Percentiles rank a stretch among this genome's conserved stretches.
phyloP scores from a whole-genome alignment of 2,888 invertebrate genomes.

The Phrixothrix hirtus region DNA sequence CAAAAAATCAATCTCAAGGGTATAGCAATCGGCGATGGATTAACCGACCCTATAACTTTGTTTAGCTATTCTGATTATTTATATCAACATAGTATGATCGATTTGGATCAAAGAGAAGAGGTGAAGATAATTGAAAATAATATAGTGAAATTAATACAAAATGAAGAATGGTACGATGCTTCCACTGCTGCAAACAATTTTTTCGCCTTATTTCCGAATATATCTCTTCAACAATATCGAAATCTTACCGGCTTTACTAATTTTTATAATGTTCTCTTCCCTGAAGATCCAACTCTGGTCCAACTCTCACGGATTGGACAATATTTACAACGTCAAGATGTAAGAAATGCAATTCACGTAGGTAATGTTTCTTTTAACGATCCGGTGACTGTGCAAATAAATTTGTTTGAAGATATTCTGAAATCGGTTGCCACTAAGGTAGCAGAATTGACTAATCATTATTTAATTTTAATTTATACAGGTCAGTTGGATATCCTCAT shows the following conservation, averaged over 20 bases:
- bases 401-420: constrained; percentile 78
- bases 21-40: constrained; percentile 61
- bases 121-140: too few species aligned
- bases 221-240: too few species aligned
- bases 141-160: too few species aligned
- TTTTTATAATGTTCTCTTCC: constrained; percentile 33
- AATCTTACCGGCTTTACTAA: constrained; percentile 28
- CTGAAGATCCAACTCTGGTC: too few species aligned
- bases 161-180: too few species aligned
- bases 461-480: constrained; percentile 81
- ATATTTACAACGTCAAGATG: constrained; percentile 1
- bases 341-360: constrained; percentile 16
- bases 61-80: too few species aligned
- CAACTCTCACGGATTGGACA: constrained; percentile 12
- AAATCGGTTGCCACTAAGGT: too few species aligned
- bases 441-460: constrained; percentile 67
- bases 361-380: constrained; percentile 14
- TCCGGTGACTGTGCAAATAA: constrained; percentile 50
- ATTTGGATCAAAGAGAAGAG: too few species aligned
- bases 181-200: too few species aligned
- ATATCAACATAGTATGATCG: too few species aligned
- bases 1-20: too few species aligned
- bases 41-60: constrained; percentile 59
- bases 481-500: constrained; percentile 92
- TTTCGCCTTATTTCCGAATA: constrained; percentile 60